These are phyloP conservation scores for Lycophotia porphyrea DNA, from an alignment of 2,888 invertebrate species.

Conservation along the genomic window DNA sequence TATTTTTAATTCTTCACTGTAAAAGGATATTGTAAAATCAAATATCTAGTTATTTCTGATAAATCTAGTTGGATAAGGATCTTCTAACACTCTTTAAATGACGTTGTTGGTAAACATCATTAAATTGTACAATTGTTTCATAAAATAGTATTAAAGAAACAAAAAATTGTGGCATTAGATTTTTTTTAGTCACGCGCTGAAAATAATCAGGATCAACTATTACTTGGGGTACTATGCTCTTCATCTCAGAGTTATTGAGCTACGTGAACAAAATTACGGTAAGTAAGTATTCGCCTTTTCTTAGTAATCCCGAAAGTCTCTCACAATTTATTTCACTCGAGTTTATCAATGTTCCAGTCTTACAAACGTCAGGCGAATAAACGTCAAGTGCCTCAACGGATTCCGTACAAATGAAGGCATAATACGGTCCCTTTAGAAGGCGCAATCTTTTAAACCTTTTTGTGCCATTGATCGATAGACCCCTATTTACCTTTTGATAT, in stretches of 20 bases:
- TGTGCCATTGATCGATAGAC: slow-evolving; percentile 37
- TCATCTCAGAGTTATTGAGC: not conserved
- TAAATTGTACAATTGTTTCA: not conserved
- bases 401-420: slow-evolving; percentile 47
- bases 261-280: slow-evolving; percentile 1
- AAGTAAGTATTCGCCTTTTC: slow-evolving; percentile 1
- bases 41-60: no score
- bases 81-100: not conserved
- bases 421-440: slow-evolving; percentile 46
- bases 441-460: slow-evolving; percentile 50
- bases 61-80: not conserved
- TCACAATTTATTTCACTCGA: slow-evolving; percentile 32
- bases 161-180: not conserved
- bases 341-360: slow-evolving; percentile 36
- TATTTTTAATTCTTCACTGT: no score
- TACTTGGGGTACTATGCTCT: not conserved
- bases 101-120: not conserved
- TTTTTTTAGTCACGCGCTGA: not conserved
- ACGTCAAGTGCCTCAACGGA: slow-evolving; percentile 34
- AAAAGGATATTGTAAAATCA: no score
- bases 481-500: slow-evolving; percentile 52
- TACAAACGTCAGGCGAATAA: slow-evolving; percentile 29
- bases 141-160: not conserved
- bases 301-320: slow-evolving; percentile 11
- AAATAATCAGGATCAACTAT: not conserved